These are phyloP conservation scores for Leptopilina drosophilae DNA, from an alignment of 2,888 invertebrate genomes.

Conservation along the genomic window DNA sequence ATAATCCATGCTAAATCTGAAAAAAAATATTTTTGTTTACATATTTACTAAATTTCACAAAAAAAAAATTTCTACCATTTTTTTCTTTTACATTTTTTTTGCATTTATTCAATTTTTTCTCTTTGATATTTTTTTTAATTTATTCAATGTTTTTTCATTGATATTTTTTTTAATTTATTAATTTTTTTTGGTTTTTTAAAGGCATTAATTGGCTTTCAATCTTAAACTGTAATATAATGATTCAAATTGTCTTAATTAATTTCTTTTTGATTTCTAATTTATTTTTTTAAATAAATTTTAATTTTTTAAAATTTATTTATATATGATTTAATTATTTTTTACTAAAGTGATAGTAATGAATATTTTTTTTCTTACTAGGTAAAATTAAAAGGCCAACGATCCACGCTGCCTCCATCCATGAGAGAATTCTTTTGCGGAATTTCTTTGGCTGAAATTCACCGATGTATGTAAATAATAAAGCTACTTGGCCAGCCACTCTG, in stretches of 20 bases:
- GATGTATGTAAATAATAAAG: conserved; percentile 87
- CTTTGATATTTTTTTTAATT: no score
- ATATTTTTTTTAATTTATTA: background rate
- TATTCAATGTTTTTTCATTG: background rate
- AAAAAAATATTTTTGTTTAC: background rate
- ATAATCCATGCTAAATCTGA: conserved; percentile 87
- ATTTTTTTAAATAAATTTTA: no score
- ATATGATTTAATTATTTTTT: no score
- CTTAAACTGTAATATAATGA: no score
- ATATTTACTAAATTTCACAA: no score
- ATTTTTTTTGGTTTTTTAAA: no score
- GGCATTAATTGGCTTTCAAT: no score
- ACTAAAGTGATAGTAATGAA: no score
- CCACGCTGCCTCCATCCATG: conserved; percentile 92
- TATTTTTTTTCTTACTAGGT: conserved; percentile 79
- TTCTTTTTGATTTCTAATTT: background rate
- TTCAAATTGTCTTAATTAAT: no score
- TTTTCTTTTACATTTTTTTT: background rate
- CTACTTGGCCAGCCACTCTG: conserved; percentile 88
- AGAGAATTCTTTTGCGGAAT: conserved; percentile 86
- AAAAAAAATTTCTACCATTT: no score
- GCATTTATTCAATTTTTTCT: no score
- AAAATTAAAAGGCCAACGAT: conserved; percentile 85
- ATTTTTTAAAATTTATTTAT: no score
- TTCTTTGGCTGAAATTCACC: conserved; percentile 89